Conservation (phyloP, 2,888 invertebrate species). For the Synergus umbraculus region DNA sequence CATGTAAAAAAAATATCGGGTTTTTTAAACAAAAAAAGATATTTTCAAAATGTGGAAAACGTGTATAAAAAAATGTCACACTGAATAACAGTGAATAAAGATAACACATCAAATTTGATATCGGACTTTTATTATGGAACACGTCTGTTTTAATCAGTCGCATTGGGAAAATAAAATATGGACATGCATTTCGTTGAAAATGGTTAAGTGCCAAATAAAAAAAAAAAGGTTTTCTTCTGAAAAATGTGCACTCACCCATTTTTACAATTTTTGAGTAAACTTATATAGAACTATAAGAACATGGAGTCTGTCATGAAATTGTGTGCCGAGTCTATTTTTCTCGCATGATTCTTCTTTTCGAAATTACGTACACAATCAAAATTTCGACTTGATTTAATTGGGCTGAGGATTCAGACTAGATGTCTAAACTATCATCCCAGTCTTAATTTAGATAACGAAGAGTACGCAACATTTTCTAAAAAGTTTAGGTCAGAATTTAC, state of each 20-base stretch:
- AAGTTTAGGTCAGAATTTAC: neutral
- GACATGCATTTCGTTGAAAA: conserved; percentile 58
- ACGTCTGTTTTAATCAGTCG: conserved; percentile 57
- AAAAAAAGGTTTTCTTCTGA: conserved; percentile 47
- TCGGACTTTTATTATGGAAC: conserved; percentile 59
- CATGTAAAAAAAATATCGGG: too few relatives aligned
- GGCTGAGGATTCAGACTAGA: too few relatives aligned
- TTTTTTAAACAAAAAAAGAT: too few relatives aligned
- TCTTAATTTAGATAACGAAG: conserved; percentile 20
- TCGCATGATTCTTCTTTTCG: neutral
- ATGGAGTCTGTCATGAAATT: neutral
- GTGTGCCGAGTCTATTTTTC: neutral
- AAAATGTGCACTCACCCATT: conserved; percentile 60
- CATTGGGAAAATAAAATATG: conserved; percentile 57
- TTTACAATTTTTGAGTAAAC: conserved; percentile 55
- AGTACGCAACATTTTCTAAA: conserved; percentile 9
- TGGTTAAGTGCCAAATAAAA: conserved; percentile 57
- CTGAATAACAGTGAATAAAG: conserved; percentile 8
- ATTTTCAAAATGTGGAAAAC: too few relatives aligned
- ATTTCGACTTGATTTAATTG: neutral
- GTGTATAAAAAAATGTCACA: neutral
- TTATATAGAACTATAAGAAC: neutral
- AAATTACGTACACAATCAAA: neutral
- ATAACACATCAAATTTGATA: neutral
- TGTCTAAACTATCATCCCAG: too few relatives aligned